phyloP scores from a whole-genome alignment of 2,797 vertebrate species.

The Cryptoprocta ferox region DNA sequence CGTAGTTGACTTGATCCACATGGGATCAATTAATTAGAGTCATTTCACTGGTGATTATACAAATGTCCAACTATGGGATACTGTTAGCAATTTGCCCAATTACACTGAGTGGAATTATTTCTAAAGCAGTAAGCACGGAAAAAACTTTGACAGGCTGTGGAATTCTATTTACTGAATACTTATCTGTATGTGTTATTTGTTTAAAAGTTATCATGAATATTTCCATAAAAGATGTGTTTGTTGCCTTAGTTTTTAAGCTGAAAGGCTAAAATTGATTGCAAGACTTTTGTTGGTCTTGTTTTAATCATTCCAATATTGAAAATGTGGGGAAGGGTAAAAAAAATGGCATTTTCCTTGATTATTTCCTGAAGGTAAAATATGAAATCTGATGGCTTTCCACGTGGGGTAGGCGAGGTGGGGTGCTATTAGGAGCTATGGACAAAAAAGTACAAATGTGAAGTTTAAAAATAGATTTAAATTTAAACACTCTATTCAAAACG shows the following conservation, averaged over 20 bases:
- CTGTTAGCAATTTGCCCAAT: neutral
- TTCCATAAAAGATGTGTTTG: slow-evolving; percentile 14
- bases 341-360: neutral
- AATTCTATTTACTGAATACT: neutral
- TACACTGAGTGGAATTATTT: neutral
- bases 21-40: neutral
- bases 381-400: neutral
- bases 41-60: neutral
- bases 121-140: neutral
- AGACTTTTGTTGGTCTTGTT: neutral
- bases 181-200: neutral
- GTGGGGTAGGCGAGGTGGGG: neutral
- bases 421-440: neutral
- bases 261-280: slow-evolving; percentile 13
- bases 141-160: neutral
- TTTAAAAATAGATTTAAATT: slow-evolving; percentile 46
- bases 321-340: neutral
- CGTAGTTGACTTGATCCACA: neutral
- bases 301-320: slow-evolving; percentile 1
- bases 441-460: neutral
- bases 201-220: neutral
- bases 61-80: neutral
- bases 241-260: neutral
- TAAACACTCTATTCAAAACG: neutral
- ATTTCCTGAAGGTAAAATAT: slow-evolving; percentile 3